These are phyloP conservation scores for Scartelaos histophorus DNA, from an alignment of 2,113 vertebrate genomes.

Conservation along the genomic window DNA sequence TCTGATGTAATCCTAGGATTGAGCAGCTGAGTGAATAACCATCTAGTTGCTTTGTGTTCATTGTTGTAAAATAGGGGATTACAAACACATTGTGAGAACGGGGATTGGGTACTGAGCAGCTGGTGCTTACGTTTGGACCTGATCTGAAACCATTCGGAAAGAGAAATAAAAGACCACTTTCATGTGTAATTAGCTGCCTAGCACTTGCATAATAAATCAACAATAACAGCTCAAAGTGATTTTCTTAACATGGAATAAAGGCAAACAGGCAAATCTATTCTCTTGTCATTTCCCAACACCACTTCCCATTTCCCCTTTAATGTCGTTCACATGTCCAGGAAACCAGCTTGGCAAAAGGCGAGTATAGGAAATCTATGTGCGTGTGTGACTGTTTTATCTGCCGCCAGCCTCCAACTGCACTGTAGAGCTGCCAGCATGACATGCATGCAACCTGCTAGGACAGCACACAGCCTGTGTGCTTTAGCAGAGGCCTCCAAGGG, in stretches of 20 bases:
- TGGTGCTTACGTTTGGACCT: conserved; percentile 62
- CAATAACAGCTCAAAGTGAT: conserved; percentile 53
- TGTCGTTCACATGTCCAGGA: conserved; percentile 70
- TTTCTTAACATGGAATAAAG: conserved; percentile 48
- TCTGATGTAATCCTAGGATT: conserved; percentile 12
- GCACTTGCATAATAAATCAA: conserved; percentile 53
- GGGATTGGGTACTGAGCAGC: conserved; percentile 62
- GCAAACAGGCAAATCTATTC: conserved; percentile 48
- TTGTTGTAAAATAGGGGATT: conserved; percentile 59
- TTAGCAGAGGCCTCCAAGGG: conserved; percentile 43
- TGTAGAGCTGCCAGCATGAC: conserved; percentile 65
- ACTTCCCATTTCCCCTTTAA: conserved; percentile 56
- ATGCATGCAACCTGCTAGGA: conserved; percentile 53
- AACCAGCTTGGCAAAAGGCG: conserved; percentile 57
- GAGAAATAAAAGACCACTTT: conserved; percentile 57
- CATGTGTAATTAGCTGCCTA: conserved; percentile 65
- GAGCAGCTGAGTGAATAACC: conserved; percentile 37
- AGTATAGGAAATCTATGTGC: conserved; percentile 74
- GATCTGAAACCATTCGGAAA: conserved; percentile 53
- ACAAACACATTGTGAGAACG: conserved; percentile 63
- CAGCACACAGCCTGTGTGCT: conserved; percentile 40
- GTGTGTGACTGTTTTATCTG: conserved; percentile 72
- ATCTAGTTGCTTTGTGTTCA: conserved; percentile 47
- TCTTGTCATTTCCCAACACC: conserved; percentile 57
- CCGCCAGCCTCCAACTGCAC: conserved; percentile 66